Percentiles rank a stretch among this genome's conserved stretches.
These are phyloP conservation scores for Saxidomus purpurata DNA, from an alignment of 1,140 invertebrate species.

Conservation along the genomic window DNA sequence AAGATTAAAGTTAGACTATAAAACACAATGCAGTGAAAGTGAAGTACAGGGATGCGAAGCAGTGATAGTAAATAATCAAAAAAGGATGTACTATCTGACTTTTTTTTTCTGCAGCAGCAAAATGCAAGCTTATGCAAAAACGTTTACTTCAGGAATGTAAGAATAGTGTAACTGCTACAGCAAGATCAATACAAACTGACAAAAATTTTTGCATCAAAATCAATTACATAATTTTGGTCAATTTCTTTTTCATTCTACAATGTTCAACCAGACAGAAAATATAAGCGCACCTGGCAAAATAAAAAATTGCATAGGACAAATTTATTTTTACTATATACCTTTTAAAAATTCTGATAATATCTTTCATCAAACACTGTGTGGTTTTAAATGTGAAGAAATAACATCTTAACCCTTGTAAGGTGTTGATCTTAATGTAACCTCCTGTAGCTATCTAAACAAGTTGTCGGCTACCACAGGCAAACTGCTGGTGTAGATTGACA, in stretches of 20 bases:
- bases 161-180: too few relatives aligned
- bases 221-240: not conserved
- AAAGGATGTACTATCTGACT: too few relatives aligned
- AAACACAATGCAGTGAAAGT: too few relatives aligned
- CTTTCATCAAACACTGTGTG: not conserved
- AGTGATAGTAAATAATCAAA: too few relatives aligned
- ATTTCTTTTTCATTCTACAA: not conserved
- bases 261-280: not conserved
- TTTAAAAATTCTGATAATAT: conserved; percentile 4
- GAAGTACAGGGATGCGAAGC: too few relatives aligned
- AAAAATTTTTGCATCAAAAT: not conserved
- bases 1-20: too few relatives aligned
- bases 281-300: not conserved
- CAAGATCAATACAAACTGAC: too few relatives aligned
- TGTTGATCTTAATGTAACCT: conserved; percentile 17
- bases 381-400: not conserved
- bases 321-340: not conserved
- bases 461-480: not conserved
- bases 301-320: not conserved
- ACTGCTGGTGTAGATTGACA: not conserved
- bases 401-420: not conserved
- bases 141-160: too few relatives aligned
- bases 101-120: too few relatives aligned
- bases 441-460: not conserved
- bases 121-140: too few relatives aligned